Evolutionary conservation across 2,888 invertebrate species (phyloP).

Genomic region (Heliconius erato): DNA sequence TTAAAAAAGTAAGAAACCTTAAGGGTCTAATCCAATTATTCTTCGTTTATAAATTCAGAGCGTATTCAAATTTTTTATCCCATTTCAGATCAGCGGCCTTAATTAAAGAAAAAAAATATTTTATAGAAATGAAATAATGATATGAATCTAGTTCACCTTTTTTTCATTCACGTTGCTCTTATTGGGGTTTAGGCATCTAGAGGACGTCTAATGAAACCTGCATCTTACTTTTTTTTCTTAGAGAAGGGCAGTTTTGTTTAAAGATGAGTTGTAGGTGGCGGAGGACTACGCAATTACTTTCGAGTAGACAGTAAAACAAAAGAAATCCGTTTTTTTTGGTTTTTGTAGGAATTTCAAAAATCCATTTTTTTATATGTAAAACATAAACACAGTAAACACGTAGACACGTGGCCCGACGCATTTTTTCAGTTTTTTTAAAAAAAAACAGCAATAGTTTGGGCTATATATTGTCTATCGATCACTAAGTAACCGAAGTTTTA

Average conservation of each 20-base stretch:
- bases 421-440: too few relatives aligned
- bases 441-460: neutral
- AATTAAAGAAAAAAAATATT: constrained; percentile 20
- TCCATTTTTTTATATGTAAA: too few relatives aligned
- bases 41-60: constrained; percentile 31
- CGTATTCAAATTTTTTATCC: constrained; percentile 31
- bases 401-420: too few relatives aligned
- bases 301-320: neutral
- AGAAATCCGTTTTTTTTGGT: neutral
- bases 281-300: neutral
- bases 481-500: neutral
- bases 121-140: constrained; percentile 15
- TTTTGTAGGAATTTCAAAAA: neutral
- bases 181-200: neutral
- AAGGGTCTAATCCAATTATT: constrained; percentile 24
- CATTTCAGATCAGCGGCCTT: constrained; percentile 23
- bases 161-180: neutral
- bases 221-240: neutral
- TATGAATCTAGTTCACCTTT: constrained; percentile 2
- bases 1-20: constrained; percentile 17
- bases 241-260: neutral
- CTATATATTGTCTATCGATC: neutral
- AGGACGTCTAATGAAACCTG: neutral
- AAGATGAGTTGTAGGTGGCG: neutral
- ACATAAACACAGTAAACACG: too few relatives aligned